A percentile compares a stretch with the other conserved stretches of the same genome.
These are phyloP conservation scores for Drosophila kanapiae DNA, from an alignment of 1,140 invertebrate genomes.

Conservation along the genomic window DNA sequence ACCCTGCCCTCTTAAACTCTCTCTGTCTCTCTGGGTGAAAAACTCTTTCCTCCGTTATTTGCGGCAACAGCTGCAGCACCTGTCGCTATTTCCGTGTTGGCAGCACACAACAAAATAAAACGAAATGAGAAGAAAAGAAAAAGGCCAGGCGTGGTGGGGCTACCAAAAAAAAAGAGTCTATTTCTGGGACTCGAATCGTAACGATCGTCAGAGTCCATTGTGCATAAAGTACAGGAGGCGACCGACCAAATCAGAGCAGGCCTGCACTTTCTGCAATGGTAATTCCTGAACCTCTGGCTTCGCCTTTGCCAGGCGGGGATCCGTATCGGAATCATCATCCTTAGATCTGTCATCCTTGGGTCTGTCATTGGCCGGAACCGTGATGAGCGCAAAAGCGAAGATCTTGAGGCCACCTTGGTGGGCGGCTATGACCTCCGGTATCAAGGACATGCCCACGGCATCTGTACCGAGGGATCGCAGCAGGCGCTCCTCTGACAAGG, in stretches of 20 bases:
- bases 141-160: background rate
- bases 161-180: constrained; percentile 19
- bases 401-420: constrained; percentile 95
- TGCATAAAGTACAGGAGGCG: constrained; percentile 64
- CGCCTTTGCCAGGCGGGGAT: constrained; percentile 88
- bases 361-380: constrained; percentile 89
- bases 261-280: constrained; percentile 87
- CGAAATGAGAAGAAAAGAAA: background rate
- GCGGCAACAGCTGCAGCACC: constrained; percentile 54
- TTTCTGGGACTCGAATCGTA: constrained; percentile 13
- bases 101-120: constrained; percentile 20
- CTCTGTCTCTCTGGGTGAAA: background rate
- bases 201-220: constrained; percentile 26
- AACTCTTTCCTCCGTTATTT: constrained; percentile 11
- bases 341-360: constrained; percentile 87
- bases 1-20: background rate
- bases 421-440: constrained; percentile 86
- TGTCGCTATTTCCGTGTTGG: constrained; percentile 51
- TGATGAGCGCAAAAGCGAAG: constrained; percentile 95
- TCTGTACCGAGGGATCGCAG: constrained; percentile 93
- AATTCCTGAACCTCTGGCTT: background rate
- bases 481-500: constrained; percentile 94
- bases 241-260: constrained; percentile 60
- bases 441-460: constrained; percentile 97
- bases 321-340: constrained; percentile 89